These are phyloP conservation scores for Felis chaus DNA, from an alignment of 2,113 vertebrate genomes.

Conservation along the genomic window DNA sequence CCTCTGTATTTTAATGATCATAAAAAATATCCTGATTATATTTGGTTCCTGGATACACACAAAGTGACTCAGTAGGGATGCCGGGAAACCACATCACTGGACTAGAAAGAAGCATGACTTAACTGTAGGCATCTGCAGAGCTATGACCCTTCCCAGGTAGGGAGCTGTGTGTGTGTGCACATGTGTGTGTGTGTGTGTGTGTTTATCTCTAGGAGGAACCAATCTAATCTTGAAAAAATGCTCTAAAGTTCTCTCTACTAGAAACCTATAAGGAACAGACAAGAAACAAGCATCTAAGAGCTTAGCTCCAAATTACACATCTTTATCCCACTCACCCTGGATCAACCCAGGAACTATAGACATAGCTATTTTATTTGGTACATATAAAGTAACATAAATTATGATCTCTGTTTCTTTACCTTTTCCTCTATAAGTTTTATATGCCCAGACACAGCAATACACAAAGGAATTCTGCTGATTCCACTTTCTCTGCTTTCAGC, in stretches of 20 bases:
- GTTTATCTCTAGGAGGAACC: neutral
- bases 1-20: slow-evolving; percentile 9
- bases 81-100: neutral
- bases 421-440: neutral
- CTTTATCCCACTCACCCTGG: neutral
- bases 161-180: no score
- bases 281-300: neutral
- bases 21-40: neutral
- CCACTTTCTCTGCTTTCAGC: neutral
- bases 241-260: neutral
- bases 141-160: neutral
- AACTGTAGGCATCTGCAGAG: neutral
- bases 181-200: rapidly evolving
- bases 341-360: neutral
- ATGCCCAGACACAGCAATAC: neutral
- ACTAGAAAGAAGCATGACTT: neutral
- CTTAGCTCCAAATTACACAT: neutral
- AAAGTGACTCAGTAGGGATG: neutral
- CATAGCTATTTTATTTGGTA: neutral
- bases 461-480: neutral
- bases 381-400: neutral
- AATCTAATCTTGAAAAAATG: neutral
- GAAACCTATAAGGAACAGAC: neutral
- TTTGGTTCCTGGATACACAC: neutral
- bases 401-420: neutral